Evolutionary conservation across 2,113 vertebrate species (phyloP).

Genomic region (Rhynchomys soricoides): DNA sequence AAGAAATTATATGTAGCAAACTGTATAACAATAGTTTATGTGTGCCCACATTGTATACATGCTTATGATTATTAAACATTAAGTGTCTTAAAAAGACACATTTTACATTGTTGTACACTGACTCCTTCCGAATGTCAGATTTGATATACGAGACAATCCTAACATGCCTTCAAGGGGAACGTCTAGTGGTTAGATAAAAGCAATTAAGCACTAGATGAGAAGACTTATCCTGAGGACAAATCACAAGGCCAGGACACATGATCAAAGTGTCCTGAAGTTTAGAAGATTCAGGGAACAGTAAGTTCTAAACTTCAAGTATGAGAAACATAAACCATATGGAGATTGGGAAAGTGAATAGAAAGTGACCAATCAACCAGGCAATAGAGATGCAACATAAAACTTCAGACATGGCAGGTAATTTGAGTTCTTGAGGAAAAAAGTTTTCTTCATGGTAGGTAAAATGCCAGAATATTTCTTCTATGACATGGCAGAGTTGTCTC

Average conservation of each 20-base stretch:
- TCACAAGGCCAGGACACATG: neutral
- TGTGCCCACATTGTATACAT: neutral
- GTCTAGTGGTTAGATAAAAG: neutral
- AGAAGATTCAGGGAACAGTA: neutral
- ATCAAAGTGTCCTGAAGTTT: neutral
- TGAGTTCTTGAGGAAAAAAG: neutral
- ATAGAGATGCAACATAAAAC: neutral
- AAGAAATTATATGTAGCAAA: conserved; percentile 2
- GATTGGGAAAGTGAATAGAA: too few species aligned
- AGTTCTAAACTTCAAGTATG: neutral
- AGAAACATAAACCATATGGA: neutral
- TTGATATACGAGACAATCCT: neutral
- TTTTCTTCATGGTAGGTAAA: neutral
- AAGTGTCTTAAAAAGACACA: neutral
- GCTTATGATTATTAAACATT: neutral
- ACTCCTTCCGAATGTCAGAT: neutral
- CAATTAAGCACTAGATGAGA: neutral
- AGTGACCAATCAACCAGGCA: neutral
- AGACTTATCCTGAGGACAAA: neutral
- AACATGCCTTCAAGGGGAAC: neutral
- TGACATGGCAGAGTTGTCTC: neutral
- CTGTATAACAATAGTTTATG: neutral
- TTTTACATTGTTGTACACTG: neutral
- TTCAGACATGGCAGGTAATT: neutral
- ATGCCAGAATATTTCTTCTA: neutral